Conservation (phyloP, 1,140 invertebrate genomes). For the Formica exsecta region DNA sequence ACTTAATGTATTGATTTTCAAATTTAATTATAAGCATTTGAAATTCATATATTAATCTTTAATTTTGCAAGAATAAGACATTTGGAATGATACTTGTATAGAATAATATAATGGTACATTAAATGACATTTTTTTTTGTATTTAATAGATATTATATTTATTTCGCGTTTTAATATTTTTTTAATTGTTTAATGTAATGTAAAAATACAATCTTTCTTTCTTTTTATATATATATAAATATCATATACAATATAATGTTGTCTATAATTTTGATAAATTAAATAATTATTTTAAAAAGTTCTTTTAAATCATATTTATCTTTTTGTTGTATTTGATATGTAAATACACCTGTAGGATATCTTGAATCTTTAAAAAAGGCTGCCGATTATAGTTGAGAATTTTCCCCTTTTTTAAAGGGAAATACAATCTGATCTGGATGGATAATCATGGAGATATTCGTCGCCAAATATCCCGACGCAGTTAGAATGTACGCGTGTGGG, state of each 20-base stretch:
- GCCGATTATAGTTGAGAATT: not conserved
- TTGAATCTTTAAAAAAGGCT: not conserved
- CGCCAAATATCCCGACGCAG: conserved; percentile 37
- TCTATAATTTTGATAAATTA: not conserved
- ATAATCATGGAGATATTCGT: conserved; percentile 64
- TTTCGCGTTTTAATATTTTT: not conserved
- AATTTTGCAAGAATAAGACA: not conserved
- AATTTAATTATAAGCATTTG: not conserved
- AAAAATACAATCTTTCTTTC: not conserved
- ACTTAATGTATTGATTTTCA: not conserved
- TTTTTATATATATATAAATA: not conserved
- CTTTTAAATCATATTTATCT: not conserved
- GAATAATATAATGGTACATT: not conserved
- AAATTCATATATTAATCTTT: not conserved
- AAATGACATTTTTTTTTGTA: no score
- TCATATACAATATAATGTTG: not conserved
- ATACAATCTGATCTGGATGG: conserved; percentile 6
- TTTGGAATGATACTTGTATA: not conserved
- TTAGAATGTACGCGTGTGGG: conserved; percentile 57
- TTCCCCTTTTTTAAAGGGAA: not conserved
- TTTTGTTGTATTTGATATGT: not conserved
- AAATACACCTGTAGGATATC: not conserved
- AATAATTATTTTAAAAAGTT: not conserved
- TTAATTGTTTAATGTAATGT: not conserved
- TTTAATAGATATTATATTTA: not conserved